phyloP scores from a whole-genome alignment of 2,888 invertebrate species.

The Mellilla xanthometata region DNA sequence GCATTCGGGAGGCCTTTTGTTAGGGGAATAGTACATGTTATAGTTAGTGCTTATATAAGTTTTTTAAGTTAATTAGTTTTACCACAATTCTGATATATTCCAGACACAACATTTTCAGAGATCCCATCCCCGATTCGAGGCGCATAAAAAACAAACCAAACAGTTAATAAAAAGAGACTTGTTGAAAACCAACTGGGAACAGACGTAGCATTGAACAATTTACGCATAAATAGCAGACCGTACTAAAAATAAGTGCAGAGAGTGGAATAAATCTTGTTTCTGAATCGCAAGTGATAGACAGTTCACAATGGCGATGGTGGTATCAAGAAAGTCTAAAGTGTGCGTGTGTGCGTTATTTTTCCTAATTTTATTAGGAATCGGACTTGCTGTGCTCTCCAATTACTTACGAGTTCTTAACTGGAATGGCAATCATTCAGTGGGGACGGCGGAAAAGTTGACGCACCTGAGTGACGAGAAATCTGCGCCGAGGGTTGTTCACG shows the following conservation, averaged over 20 bases:
- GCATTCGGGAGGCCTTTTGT: no score
- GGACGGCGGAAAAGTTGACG: conserved; percentile 59
- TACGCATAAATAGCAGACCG: conserved; percentile 12
- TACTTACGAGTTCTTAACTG: conserved; percentile 32
- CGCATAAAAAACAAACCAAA: not conserved
- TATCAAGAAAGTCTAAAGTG: conserved; percentile 62
- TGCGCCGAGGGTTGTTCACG: conserved; percentile 45
- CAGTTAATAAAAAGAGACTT: not conserved
- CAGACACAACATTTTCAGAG: not conserved
- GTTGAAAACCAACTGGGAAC: conserved; percentile 9
- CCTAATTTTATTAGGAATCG: conserved; percentile 56
- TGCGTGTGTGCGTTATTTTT: conserved; percentile 56
- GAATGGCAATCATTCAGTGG: conserved; percentile 42
- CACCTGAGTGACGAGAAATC: conserved; percentile 38
- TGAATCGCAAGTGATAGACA: not conserved
- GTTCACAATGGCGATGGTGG: conserved; percentile 70
- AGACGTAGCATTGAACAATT: conserved; percentile 16
- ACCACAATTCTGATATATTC: no score
- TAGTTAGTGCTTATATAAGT: no score
- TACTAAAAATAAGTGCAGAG: conserved; percentile 23
- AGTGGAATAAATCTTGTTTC: not conserved
- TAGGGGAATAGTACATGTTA: no score
- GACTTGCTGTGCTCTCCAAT: conserved; percentile 58
- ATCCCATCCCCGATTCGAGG: not conserved
- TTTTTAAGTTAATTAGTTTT: no score